Evolutionary conservation across 2,797 vertebrate genomes (phyloP), one percentile per base, ranked within the genome.

Genomic region (Rhinella marina): DNA sequence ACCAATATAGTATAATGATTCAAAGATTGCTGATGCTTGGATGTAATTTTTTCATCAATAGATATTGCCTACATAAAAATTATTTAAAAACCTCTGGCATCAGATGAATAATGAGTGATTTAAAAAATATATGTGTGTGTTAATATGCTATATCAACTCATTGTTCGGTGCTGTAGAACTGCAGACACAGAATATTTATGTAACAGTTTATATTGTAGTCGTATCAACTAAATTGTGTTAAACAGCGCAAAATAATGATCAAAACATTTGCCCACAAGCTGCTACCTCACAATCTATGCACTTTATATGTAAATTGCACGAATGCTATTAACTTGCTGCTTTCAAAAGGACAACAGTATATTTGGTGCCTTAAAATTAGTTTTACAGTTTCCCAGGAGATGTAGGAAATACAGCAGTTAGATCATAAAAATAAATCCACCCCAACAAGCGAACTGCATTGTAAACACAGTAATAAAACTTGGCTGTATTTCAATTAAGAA

Each of bases 241-340:
- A 83, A 54, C 52, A 83, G 66, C 48, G 12, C 64, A 82, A 81
- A 86, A 77, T 64, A 89, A 66, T 21, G 75, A 52, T 73, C 8
- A 59, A 70, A 48, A 79, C 19, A 56, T 75, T 59, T 48, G 56
- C 66, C 56, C 13, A 82, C 57, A 66, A 72, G 61, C 81, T 84
- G 84, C 86, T 52, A 62, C 29, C 79, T 87, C 68, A 50, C 52
- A 79, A 72, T 41, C 52, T 73, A 76, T 82, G 70, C 19, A 87
- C 59, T 77, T 54, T 77, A 85, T 81, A 88, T 88, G 82, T 54
- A 84, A 88, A 84, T 85, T 85, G 81, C 66, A 84, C n/a, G 5
- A 84, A 88, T 70, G 62, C 62, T 19, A 84, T 84, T 84, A 84
- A 54, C 50, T 77, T 84, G n/a, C 52, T 81, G 66, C 56, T 73